Evolutionary conservation across 2,797 vertebrate species (phyloP).

Genomic region (Silurus lanzhouensis): DNA sequence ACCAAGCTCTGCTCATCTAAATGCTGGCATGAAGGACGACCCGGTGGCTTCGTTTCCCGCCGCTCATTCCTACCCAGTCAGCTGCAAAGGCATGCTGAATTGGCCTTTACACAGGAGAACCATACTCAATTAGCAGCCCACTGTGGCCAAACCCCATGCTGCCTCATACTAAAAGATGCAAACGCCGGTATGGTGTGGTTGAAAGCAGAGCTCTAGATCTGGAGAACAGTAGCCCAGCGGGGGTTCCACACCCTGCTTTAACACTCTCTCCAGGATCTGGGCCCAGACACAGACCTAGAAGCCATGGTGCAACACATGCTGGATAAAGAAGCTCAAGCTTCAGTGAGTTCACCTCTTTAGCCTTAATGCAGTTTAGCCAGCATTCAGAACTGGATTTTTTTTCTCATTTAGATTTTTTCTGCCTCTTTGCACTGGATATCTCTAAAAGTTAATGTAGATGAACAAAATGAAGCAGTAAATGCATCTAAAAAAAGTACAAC

Average conservation of each 20-base stretch:
- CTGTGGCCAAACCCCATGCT: slow-evolving; percentile 69
- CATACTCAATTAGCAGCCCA: slow-evolving; percentile 63
- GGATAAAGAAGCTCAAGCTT: slow-evolving; percentile 73
- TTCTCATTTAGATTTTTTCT: not conserved
- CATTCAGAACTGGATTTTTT: slow-evolving; percentile 34
- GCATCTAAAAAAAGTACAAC: slow-evolving; percentile 16
- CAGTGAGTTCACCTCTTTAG: slow-evolving; percentile 68
- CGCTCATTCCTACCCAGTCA: slow-evolving; percentile 74
- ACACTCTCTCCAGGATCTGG: slow-evolving; percentile 69
- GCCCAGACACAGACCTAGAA: slow-evolving; percentile 73
- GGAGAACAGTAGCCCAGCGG: slow-evolving; percentile 72
- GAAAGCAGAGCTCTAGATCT: slow-evolving; percentile 58
- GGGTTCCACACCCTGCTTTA: slow-evolving; percentile 67
- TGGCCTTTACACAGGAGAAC: slow-evolving; percentile 63
- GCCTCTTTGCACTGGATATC: not conserved
- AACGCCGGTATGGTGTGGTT: slow-evolving; percentile 45
- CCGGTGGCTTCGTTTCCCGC: slow-evolving; percentile 59
- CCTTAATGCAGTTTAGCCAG: slow-evolving; percentile 61
- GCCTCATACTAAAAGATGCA: slow-evolving; percentile 75
- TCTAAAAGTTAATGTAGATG: not conserved
- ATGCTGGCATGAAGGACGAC: slow-evolving; percentile 59
- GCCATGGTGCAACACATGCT: slow-evolving; percentile 74
- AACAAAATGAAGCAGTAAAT: slow-evolving; percentile 11
- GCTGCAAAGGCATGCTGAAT: slow-evolving; percentile 68
- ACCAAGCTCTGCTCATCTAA: slow-evolving; percentile 68